These are phyloP conservation scores for Teleogryllus oceanicus DNA, from an alignment of 2,888 invertebrate species.

Conservation along the genomic window DNA sequence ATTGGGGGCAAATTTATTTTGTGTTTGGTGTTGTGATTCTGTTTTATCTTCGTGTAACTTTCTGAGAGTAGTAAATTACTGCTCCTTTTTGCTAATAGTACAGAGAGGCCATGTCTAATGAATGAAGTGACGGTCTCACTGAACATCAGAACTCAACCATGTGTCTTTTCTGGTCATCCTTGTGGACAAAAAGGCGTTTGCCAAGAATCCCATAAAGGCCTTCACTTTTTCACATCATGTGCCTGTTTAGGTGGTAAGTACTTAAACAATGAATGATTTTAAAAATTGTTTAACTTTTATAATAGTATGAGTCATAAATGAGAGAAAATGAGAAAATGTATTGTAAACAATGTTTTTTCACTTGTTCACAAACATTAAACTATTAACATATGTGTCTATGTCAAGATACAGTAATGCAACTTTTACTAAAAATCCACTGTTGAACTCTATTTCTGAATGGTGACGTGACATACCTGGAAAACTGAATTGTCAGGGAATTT, in stretches of 20 bases:
- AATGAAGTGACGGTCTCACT: conserved; percentile 49
- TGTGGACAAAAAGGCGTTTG: conserved; percentile 51
- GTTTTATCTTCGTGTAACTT: neutral
- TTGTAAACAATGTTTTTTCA: too few relatives aligned
- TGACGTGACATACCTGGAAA: too few relatives aligned
- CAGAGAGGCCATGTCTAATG: conserved; percentile 45
- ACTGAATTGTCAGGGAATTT: too few relatives aligned
- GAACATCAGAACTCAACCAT: conserved; percentile 48
- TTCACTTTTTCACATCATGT: conserved; percentile 50
- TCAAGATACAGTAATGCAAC: too few relatives aligned
- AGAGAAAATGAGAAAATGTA: too few relatives aligned
- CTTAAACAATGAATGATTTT: conserved; percentile 8
- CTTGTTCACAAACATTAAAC: too few relatives aligned
- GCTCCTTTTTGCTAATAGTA: conserved; percentile 40
- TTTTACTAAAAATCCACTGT: too few relatives aligned
- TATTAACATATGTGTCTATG: too few relatives aligned
- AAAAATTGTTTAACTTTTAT: too few relatives aligned
- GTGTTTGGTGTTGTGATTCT: neutral
- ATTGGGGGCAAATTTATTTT: conserved; percentile 18
- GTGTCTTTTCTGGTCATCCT: conserved; percentile 47
- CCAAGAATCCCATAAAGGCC: conserved; percentile 50
- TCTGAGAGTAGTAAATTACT: conserved; percentile 11
- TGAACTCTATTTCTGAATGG: too few relatives aligned
- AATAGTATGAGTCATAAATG: too few relatives aligned
- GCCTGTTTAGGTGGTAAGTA: conserved; percentile 48